phyloP scores from a whole-genome alignment of 2,797 vertebrate genomes.

The Apogon hyalosoma region DNA sequence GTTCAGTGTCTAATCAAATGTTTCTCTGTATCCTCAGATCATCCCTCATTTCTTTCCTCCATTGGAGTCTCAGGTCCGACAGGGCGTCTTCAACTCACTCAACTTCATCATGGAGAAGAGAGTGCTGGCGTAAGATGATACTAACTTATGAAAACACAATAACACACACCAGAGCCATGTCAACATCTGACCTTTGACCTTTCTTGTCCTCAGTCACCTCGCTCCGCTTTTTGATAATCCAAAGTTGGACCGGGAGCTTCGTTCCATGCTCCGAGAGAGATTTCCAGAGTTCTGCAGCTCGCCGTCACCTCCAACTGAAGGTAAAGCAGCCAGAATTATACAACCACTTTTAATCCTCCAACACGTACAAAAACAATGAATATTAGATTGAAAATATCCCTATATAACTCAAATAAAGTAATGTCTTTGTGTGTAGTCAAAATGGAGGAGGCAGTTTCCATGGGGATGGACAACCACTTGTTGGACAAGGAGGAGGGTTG shows the following conservation, averaged over 20 bases:
- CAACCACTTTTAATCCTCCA: neutral
- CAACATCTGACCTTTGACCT: neutral
- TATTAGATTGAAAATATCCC: neutral
- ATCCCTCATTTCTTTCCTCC: slow-evolving; percentile 96
- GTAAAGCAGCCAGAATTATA: slow-evolving; percentile 64
- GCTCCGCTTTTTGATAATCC: slow-evolving; percentile 98
- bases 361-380: neutral
- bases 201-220: slow-evolving; percentile 83
- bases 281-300: slow-evolving; percentile 98
- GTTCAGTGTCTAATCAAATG: too few species aligned
- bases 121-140: slow-evolving; percentile 91
- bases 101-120: slow-evolving; percentile 98
- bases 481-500: slow-evolving; percentile 94
- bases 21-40: slow-evolving; percentile 83
- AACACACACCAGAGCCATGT: neutral
- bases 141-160: neutral
- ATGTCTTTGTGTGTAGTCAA: slow-evolving; percentile 82
- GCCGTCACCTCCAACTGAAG: slow-evolving; percentile 93
- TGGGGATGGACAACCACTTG: slow-evolving; percentile 96
- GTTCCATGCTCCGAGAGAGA: slow-evolving; percentile 95
- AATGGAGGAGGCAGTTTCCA: slow-evolving; percentile 89
- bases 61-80: slow-evolving; percentile 91
- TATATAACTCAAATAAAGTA: neutral
- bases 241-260: slow-evolving; percentile 95
- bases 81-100: slow-evolving; percentile 95